These are phyloP conservation scores for Opisthocomus hoazin DNA, from an alignment of 2,113 vertebrate genomes.

Conservation along the genomic window DNA sequence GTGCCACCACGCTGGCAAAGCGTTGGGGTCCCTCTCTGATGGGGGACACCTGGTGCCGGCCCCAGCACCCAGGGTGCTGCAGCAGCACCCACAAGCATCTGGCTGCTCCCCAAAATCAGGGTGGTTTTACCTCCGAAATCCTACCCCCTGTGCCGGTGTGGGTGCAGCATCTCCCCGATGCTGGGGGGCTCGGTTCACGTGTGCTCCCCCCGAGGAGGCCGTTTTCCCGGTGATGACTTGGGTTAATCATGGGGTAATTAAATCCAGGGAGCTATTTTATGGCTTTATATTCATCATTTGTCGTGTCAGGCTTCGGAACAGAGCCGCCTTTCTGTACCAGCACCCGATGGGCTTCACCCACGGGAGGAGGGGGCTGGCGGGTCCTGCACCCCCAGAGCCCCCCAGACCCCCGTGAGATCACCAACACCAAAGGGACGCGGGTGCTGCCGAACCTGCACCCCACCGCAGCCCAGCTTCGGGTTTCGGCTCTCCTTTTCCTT, in stretches of 20 bases:
- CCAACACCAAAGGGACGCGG: background rate
- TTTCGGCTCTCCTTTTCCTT: no score
- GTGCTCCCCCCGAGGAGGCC: background rate
- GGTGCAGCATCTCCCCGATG: background rate
- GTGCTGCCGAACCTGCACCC: no score
- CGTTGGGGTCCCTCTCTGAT: no score
- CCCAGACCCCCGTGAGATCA: fast-evolving
- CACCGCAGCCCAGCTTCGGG: no score
- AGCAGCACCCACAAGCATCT: background rate
- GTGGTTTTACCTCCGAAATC: background rate
- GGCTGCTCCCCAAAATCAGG: background rate
- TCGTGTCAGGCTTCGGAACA: background rate
- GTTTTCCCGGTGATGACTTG: background rate
- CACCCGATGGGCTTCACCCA: background rate
- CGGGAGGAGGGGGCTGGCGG: background rate
- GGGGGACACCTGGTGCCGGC: no score
- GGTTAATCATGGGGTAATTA: background rate
- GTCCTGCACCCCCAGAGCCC: background rate
- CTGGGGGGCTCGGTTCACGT: background rate
- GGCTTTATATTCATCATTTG: background rate
- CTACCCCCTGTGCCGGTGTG: background rate
- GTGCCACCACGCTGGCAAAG: background rate
- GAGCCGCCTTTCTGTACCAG: background rate
- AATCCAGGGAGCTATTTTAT: background rate
- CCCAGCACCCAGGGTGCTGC: background rate